Conservation (phyloP, 2,888 invertebrate species). For the Eulithis testata region DNA sequence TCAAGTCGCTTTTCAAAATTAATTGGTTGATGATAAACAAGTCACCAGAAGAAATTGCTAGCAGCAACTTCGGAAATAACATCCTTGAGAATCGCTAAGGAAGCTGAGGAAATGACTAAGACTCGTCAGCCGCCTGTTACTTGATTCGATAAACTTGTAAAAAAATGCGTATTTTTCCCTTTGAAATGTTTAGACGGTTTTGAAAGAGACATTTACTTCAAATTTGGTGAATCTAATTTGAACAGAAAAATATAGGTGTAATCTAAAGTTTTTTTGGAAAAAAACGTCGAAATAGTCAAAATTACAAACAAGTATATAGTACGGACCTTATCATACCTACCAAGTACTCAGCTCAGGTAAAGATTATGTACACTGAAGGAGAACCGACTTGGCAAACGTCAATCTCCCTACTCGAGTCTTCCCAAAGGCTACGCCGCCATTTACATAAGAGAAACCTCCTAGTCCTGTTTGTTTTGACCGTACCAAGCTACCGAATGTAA, state of each 20-base stretch:
- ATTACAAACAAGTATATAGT: neutral
- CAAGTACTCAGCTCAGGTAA: neutral
- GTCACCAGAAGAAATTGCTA: slow-evolving; percentile 31
- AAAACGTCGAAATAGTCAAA: neutral
- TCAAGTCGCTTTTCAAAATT: neutral
- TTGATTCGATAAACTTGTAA: slow-evolving; percentile 19
- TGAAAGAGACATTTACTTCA: neutral
- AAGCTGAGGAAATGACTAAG: slow-evolving; percentile 41
- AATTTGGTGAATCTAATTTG: too few species aligned
- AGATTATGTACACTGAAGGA: neutral
- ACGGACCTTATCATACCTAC: too few species aligned
- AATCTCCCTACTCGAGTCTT: slow-evolving; percentile 30
- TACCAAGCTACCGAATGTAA: slow-evolving; percentile 46
- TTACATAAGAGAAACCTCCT: slow-evolving; percentile 53
- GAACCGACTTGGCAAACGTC: slow-evolving; percentile 27
- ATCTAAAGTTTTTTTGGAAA: too few species aligned
- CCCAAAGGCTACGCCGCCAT: slow-evolving; percentile 43
- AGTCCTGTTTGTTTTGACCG: slow-evolving; percentile 46
- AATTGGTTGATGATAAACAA: slow-evolving; percentile 17
- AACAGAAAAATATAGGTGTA: too few species aligned
- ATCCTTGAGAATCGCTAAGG: slow-evolving; percentile 31
- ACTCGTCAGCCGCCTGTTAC: slow-evolving; percentile 17
- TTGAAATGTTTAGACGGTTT: neutral
- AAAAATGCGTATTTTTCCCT: slow-evolving; percentile 8
- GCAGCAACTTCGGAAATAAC: slow-evolving; percentile 39